Base-by-base conservation (phyloP, 2,113 vertebrate genomes). In the Polyodon spathula region DNA sequence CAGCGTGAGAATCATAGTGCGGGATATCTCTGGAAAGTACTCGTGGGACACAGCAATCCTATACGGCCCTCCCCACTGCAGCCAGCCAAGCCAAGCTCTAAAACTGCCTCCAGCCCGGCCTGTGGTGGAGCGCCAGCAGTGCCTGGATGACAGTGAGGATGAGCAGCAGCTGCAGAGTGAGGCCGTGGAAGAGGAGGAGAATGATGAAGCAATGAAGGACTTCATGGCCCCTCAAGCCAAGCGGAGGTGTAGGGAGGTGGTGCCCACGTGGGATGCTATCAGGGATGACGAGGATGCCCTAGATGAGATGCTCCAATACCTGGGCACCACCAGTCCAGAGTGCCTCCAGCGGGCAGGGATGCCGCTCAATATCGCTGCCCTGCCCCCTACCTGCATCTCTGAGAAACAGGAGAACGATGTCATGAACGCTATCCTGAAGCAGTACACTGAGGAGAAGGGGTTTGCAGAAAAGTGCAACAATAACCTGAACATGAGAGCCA, bases 361-460 rank as follows among this genome's bases (percentile, higher is more conserved):
- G 64, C 93, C 90, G 0, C 93, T 98, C 66, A 98, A 98, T 74
- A 91, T 95, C 67, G 95, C 96, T 54, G 93, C 94, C 61, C 89
- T 89, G 46, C 93, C 92, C 43, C 96, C 96, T 52, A 75, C 84
- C 10, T 99, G 94, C 60, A 92, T 98, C 65, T 96, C 96, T 27
- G 96, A 99, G 76, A 99, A 99, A 76, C 94, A 97, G 72, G 96
- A 99, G 81, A 97, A 96, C 0, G 95, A 99, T 51, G 94, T 99
- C 66, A 98, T 97, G 76, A 97, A 97, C 66, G 94, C 93, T 71
- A 92, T 99, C 76, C 85, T 97, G 73, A 97, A 97, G 73, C 96
- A 99, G 76, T 84, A 90, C 64, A 90, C 92, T 1, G 94, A 93
- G 46, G 96, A 99, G 81, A 86, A 78, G 76, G 95, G 97, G 69